Percentiles rank a stretch among this genome's conserved stretches.
Conservation (phyloP, 2,888 invertebrate species). For the Marronus borbonicus region DNA sequence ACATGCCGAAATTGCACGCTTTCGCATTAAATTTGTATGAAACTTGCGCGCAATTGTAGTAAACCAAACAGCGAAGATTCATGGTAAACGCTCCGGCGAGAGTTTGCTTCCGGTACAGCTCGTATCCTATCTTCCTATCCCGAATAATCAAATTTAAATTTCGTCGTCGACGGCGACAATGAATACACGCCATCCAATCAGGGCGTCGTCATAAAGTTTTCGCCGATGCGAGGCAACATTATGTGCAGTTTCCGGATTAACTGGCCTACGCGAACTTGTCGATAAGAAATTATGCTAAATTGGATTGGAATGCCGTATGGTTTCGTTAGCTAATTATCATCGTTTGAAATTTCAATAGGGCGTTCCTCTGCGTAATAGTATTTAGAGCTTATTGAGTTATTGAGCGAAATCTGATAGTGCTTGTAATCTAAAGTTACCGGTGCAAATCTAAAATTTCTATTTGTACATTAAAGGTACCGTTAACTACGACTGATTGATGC, state of each 20-base stretch:
- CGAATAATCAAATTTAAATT: constrained; percentile 34
- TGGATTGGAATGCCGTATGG: not conserved
- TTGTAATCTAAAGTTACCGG: not conserved
- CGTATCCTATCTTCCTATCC: constrained; percentile 17
- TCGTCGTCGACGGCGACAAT: not conserved
- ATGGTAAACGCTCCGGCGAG: constrained; percentile 25
- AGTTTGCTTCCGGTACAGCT: constrained; percentile 1
- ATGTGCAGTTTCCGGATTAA: constrained; percentile 21
- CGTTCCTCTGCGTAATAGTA: not conserved
- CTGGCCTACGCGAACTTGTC: constrained; percentile 18
- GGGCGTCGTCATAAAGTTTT: constrained; percentile 32
- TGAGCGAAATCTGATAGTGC: not conserved
- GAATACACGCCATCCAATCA: constrained; percentile 26
- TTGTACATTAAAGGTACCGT: no score
- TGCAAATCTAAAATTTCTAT: no score
- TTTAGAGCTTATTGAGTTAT: constrained; percentile 15
- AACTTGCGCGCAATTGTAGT: constrained; percentile 29
- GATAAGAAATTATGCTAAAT: constrained; percentile 37
- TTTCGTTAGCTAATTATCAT: not conserved
- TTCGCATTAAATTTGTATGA: constrained; percentile 27
- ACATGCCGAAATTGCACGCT: constrained; percentile 29
- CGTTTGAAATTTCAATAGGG: not conserved
- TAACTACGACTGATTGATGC: no score
- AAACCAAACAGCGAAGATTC: constrained; percentile 29
- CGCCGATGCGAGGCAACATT: constrained; percentile 20